Base-by-base conservation (phyloP, 2,888 invertebrate species). In the Heliconius aoede region DNA sequence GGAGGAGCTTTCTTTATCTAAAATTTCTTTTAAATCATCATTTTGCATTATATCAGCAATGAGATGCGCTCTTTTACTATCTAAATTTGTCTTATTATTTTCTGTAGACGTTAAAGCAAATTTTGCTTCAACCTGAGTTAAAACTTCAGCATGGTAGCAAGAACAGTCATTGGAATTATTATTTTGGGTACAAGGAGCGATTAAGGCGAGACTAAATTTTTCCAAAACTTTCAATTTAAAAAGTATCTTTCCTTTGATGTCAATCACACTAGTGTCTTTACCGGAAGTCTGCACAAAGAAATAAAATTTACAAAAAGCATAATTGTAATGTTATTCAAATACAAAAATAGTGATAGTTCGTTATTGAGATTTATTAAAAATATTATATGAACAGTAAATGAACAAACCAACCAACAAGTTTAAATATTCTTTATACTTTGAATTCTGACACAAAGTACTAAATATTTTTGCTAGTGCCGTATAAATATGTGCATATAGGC, bases 391-490 rank as follows among this genome's bases (percentile, higher is more conserved):
- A 75, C 32, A 46, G n/a, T 69, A 68, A n/a, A n/a, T n/a, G n/a
- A n/a, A n/a, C n/a, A n/a, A n/a, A 69, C 67, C 58, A 77, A 94
- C 94, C 89, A 94, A 83, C 77, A 92, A 81, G 81, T 88, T 87
- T 75, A 94, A 85, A 83, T 93, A 94, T 51, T 90, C 84, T 76
- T 87, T 91, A 76, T 94, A 94, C 81, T 91, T 93, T 13, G 86
- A 87, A 80, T 94, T 94, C 85, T 94, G 92, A 75, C 90, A 89
- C 67, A 94, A 83, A 26, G 86, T 86, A 30, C 83, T 91, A 84
- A 91, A 92, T 84, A 94, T 94, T 86, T 93, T 93, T 81, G 90
- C 94, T 72, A 94, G 80, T n/a, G 93, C 92, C 28, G 94, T 94
- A 78, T 91, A 91, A 77, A 94, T 93, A 78, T 93, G 89, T 18